Base-by-base conservation (phyloP, 2,113 vertebrate species). In the Odocoileus hemionus region DNA sequence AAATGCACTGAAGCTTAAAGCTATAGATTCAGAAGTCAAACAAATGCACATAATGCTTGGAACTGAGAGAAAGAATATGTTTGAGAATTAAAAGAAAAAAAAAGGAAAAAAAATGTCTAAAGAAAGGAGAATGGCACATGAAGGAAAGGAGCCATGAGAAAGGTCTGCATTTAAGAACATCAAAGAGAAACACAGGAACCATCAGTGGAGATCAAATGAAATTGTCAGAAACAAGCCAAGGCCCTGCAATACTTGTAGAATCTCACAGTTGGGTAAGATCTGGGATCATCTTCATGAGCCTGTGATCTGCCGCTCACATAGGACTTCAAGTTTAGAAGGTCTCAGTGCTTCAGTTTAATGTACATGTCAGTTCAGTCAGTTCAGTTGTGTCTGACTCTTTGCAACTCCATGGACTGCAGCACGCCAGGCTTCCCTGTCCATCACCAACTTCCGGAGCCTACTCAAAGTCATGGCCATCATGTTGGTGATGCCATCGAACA, bases 1-100 rank as follows among this genome's bases (percentile, higher is more conserved):
- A 95, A 80, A 86, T 39, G 9, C 43, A 84, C 25, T 89, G 17
- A 92, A n/a, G 33, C 60, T 3, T 78, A 60, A 93, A 96, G 13
- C 19, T 70, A 6, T 19, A 80, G 45, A 86, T 76, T 95, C 17
- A 61, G 17, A 89, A 83, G 52, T 16, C 36, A 83, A 82, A 50
- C 6, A 93, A 67, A 96, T 36, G 60, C 25, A 47, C 39, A 3
- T 25, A n/a, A 30, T 52, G 14, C 23, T 67, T 82, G 16, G 17
- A 86, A 64, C 45, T 5, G n/a, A 64, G 19, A 28, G 15, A 86
- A 89, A 88, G 23, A 19, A 58, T 39, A 36, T 39, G 80, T 82
- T 9, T 67, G 58, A 85, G 19, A 54, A n/a, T 8, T 54, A 16
- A 7, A 3, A 9, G 11, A 4, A 47, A 70, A 45, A 45, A 50